Evolutionary conservation across 2,888 invertebrate species (phyloP), one percentile per base, ranked within the genome.

Genomic region (Melinaea menophilus): DNA sequence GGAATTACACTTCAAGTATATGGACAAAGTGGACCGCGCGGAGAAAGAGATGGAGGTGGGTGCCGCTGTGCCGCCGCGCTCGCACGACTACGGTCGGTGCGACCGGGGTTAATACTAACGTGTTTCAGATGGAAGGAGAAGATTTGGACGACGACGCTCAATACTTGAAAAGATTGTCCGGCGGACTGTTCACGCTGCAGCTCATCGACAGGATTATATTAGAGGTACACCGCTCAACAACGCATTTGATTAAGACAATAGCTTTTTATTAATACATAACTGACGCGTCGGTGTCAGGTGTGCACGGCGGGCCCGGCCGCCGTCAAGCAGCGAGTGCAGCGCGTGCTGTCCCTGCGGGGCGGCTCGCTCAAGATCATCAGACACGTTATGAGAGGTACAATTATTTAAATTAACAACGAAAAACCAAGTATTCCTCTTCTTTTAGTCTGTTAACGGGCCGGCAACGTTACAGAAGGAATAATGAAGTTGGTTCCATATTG

Each of bases 1-100:
- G 80, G 99, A 99, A 84, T 89, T 99, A 68, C 99, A 99, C 88
- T 97, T 99, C 79, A 98, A 99, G 81, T 99, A 99, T 85, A 92
- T 97, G 82, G 97, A 97, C 75, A 97, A 97, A 89, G 97, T 99
- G 0, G 95, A 97, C 75, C 90, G 93, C 58, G 93, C 96, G 2
- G 98, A 98, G 82, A 93, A 93, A 31, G 93, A 94, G 73, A 94
- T 97, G 76, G 95, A 96, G 85, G 90, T 88, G 74, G 35, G 22
- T 22, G 22, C 22, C 22, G 22, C 22, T 0, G 22, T 1, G 22
- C 0, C 22, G 22, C 22, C 22, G 22, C 22, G 22, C 22, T 22
- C 22, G 22, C 22, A 22, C 22, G 22, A 22, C 22, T 22, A 22
- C 22, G 22, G 22, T 22, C 22, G 22, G 22, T 22, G 22, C 22